These are phyloP conservation scores for Psittacus erithacus DNA, from an alignment of 2,113 vertebrate genomes.

Conservation along the genomic window DNA sequence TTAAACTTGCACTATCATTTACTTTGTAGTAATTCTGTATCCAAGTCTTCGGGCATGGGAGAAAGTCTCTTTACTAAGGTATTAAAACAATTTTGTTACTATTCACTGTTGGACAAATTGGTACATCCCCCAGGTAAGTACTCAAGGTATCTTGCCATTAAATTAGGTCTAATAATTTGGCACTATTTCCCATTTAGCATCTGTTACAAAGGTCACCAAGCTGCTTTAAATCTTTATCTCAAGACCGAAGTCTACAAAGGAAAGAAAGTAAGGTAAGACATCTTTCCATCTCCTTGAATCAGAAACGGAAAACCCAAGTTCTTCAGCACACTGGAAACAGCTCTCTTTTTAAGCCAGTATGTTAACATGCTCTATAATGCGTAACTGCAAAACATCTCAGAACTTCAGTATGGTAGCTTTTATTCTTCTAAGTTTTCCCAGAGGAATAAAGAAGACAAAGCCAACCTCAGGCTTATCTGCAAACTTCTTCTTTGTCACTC, in stretches of 20 bases:
- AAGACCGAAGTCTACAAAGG: not conserved
- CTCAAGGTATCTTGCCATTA: not conserved
- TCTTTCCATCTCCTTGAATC: not conserved
- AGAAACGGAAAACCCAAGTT: not conserved
- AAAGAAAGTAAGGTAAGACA: not conserved
- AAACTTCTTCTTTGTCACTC: conserved; percentile 94
- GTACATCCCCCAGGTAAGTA: not conserved
- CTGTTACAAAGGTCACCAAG: not conserved
- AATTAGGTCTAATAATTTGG: not conserved
- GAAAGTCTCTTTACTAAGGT: not conserved
- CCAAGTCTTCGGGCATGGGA: not conserved
- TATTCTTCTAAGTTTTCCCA: not conserved
- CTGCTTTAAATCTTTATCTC: not conserved
- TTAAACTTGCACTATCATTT: not conserved
- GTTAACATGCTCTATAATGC: not conserved
- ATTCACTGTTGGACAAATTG: not conserved
- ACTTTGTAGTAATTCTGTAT: not conserved
- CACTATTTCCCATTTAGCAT: not conserved
- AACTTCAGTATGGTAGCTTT: not conserved
- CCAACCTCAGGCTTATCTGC: conserved; percentile 91
- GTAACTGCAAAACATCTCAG: not conserved
- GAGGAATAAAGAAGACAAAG: not conserved
- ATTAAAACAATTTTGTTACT: not conserved
- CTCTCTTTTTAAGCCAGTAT: not conserved
- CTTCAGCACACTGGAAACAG: not conserved